These are phyloP conservation scores for Cottus gobio DNA, from an alignment of 2,113 vertebrate genomes.

Conservation along the genomic window DNA sequence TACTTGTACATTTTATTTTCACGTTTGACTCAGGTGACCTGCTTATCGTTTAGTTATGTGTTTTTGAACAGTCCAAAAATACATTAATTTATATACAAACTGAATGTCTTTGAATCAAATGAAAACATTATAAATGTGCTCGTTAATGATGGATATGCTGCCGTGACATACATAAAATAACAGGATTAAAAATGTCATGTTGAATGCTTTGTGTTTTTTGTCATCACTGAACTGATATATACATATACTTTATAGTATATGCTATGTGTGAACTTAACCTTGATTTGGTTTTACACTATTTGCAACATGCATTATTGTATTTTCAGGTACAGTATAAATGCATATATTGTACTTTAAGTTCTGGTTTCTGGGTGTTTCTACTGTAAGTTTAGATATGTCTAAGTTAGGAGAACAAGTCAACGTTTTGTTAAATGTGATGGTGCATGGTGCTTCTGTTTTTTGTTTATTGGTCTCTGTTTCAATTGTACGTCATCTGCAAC, in stretches of 20 bases:
- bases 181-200: background rate
- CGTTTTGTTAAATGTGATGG: background rate
- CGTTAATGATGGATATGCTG: slow-evolving; percentile 4
- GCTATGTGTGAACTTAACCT: background rate
- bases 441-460: slow-evolving; percentile 26
- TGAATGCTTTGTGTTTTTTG: slow-evolving; percentile 2
- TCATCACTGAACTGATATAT: slow-evolving; percentile 10
- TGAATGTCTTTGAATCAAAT: background rate
- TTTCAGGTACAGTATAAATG: slow-evolving; percentile 1
- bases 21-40: slow-evolving; percentile 15
- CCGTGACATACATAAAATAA: slow-evolving; percentile 7
- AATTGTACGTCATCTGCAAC: background rate
- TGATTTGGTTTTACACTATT: background rate
- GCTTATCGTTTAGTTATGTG: background rate
- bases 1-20: background rate
- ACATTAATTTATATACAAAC: background rate
- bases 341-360: background rate
- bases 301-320: background rate
- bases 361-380: background rate
- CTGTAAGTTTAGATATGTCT: background rate
- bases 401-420: background rate
- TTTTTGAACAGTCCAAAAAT: background rate
- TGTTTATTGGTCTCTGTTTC: slow-evolving; percentile 1
- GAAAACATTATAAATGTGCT: background rate
- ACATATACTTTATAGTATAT: slow-evolving; percentile 38